A percentile compares a stretch with the other conserved stretches of the same genome.
phyloP scores from a whole-genome alignment of 2,797 vertebrate species.

The Pipistrellus kuhlii region DNA sequence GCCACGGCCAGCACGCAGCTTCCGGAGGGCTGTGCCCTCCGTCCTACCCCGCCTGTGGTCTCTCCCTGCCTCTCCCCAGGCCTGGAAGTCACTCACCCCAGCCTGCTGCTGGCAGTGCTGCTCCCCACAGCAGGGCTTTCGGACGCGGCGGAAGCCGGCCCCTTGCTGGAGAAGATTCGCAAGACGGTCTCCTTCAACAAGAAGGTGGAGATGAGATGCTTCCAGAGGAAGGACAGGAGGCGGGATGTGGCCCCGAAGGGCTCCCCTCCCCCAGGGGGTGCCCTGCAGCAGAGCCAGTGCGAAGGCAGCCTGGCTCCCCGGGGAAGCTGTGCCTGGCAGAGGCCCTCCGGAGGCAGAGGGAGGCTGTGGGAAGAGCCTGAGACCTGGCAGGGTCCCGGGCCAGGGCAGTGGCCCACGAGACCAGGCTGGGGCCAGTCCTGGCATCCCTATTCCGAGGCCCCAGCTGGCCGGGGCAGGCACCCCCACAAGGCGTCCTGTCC shows the following conservation, averaged over 20 bases:
- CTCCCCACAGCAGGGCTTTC: slow-evolving; percentile 76
- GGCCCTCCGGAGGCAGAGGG: slow-evolving; percentile 50
- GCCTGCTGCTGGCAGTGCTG: slow-evolving; percentile 79
- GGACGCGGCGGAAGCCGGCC: neutral
- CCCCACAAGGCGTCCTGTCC: slow-evolving; percentile 55
- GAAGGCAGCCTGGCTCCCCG: neutral
- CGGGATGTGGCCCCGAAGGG: neutral
- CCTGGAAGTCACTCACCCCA: slow-evolving; percentile 64
- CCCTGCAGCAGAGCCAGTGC: neutral
- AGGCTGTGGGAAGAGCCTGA: slow-evolving; percentile 4
- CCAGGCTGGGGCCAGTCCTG: neutral
- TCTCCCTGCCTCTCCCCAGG: slow-evolving; percentile 64
- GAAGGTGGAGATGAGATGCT: slow-evolving; percentile 41
- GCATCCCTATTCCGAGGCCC: neutral
- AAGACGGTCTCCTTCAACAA: slow-evolving; percentile 77
- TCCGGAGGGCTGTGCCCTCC: neutral
- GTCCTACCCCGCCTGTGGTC: neutral
- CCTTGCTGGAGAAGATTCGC: slow-evolving; percentile 22
- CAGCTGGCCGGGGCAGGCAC: neutral
- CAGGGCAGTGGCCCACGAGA: neutral
- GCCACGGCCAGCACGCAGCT: neutral
- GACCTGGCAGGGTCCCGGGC: neutral
- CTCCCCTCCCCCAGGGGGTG: neutral
- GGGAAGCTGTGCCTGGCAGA: neutral
- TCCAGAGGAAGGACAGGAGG: neutral